Conservation (phyloP, 2,888 invertebrate species). For the Cephus pygmeus region DNA sequence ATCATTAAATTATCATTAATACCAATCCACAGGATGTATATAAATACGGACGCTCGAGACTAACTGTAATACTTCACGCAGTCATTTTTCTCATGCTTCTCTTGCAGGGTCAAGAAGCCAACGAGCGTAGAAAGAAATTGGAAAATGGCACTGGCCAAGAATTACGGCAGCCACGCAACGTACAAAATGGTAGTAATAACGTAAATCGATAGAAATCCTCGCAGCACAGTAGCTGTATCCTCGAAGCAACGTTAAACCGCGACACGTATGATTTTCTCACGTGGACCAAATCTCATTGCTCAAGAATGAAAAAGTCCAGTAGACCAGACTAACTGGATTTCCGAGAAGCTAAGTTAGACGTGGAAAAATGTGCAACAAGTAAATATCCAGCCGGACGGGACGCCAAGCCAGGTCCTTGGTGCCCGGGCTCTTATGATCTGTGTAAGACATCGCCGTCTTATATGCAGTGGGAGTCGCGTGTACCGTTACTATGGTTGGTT, state of each 20-base stretch:
- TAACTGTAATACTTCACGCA: not conserved
- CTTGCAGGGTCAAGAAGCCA: not conserved
- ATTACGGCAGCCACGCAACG: not conserved
- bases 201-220: not conserved
- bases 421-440: conserved; percentile 17
- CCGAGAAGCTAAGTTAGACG: not conserved
- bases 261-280: not conserved
- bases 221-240: not conserved
- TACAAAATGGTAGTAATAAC: not conserved
- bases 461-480: conserved; percentile 22
- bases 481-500: conserved; percentile 18
- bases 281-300: not conserved
- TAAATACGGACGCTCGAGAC: not conserved
- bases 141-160: not conserved
- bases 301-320: not conserved
- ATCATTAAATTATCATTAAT: not conserved
- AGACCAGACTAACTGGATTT: conserved; percentile 4
- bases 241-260: not conserved
- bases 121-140: not conserved
- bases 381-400: not conserved
- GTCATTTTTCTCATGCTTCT: not conserved
- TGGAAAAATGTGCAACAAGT: not conserved
- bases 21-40: not conserved
- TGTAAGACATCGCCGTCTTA: conserved; percentile 11
- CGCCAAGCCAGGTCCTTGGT: conserved; percentile 3